A percentile compares a stretch with the other conserved stretches of the same genome.
These are phyloP conservation scores for Sylvicola fuscatus DNA, from an alignment of 2,888 invertebrate genomes.

Conservation along the genomic window DNA sequence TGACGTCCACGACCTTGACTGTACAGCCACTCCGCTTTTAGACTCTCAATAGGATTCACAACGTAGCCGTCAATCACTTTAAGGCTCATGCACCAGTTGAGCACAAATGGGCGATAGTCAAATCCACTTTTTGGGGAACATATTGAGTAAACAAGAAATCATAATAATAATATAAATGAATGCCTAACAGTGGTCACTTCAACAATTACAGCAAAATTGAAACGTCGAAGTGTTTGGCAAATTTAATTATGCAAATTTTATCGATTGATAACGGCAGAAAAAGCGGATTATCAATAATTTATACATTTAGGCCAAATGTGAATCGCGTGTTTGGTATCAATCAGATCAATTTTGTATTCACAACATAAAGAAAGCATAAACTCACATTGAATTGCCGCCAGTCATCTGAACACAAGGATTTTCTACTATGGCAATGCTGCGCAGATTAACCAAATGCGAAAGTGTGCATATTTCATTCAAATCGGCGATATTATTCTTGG, in stretches of 20 bases:
- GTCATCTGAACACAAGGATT: slow-evolving; percentile 74
- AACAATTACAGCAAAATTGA: no score
- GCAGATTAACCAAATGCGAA: slow-evolving; percentile 50
- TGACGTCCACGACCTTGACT: slow-evolving; percentile 84
- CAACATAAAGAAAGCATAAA: not conserved
- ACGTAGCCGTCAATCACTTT: slow-evolving; percentile 74
- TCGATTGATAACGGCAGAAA: no score
- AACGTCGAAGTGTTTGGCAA: no score
- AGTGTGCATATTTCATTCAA: slow-evolving; percentile 71
- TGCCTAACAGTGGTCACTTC: no score
- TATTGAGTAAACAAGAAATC: no score
- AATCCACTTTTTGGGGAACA: slow-evolving; percentile 63
- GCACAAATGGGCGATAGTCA: slow-evolving; percentile 78
- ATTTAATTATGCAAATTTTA: no score
- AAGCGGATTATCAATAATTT: no score
- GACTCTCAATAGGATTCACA: slow-evolving; percentile 78
- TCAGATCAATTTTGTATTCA: not conserved
- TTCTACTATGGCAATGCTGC: slow-evolving; percentile 64
- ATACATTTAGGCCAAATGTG: no score
- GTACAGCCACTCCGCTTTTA: slow-evolving; percentile 89
- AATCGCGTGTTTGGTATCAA: not conserved
- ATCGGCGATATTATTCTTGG: slow-evolving; percentile 66
- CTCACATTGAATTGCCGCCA: slow-evolving; percentile 46
- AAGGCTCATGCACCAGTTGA: slow-evolving; percentile 83
- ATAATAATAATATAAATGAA: not conserved